Evolutionary conservation across 2,113 vertebrate species (phyloP).

Genomic region (Macaca mulatta): DNA sequence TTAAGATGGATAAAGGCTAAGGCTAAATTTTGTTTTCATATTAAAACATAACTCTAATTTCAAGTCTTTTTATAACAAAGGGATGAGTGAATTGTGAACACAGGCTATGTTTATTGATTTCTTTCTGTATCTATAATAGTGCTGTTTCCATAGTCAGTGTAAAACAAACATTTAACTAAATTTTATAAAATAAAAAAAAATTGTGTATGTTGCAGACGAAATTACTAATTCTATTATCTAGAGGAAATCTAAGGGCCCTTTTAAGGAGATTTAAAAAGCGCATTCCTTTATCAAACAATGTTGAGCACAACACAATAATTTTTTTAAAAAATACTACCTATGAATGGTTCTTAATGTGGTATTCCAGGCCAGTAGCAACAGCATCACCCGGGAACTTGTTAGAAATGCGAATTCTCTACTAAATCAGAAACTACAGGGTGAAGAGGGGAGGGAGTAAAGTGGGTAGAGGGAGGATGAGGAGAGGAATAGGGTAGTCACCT

Average conservation of each 20-base stretch:
- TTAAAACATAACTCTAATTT: conserved; percentile 34
- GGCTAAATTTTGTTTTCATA: neutral
- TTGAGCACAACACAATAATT: neutral
- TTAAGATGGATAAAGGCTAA: conserved; percentile 8
- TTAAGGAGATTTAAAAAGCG: neutral
- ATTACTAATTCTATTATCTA: neutral
- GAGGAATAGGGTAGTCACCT: neutral
- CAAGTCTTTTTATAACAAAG: conserved; percentile 9
- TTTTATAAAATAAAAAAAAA: conserved; percentile 16
- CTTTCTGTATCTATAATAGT: conserved; percentile 1
- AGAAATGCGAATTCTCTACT: neutral
- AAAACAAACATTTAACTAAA: conserved; percentile 45
- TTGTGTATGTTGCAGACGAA: neutral
- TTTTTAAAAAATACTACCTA: conserved; percentile 21
- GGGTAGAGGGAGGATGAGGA: neutral
- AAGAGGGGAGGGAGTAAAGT: neutral
- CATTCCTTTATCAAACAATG: neutral
- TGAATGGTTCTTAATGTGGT: neutral
- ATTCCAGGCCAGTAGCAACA: neutral
- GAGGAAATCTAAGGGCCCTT: conserved; percentile 19
- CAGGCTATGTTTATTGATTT: neutral
- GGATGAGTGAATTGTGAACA: neutral
- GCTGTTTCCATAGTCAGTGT: neutral
- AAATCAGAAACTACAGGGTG: conserved; percentile 6
- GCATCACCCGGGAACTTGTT: neutral